Conservation (phyloP, 2,888 invertebrate species). For the Pachydiplax longipennis region DNA sequence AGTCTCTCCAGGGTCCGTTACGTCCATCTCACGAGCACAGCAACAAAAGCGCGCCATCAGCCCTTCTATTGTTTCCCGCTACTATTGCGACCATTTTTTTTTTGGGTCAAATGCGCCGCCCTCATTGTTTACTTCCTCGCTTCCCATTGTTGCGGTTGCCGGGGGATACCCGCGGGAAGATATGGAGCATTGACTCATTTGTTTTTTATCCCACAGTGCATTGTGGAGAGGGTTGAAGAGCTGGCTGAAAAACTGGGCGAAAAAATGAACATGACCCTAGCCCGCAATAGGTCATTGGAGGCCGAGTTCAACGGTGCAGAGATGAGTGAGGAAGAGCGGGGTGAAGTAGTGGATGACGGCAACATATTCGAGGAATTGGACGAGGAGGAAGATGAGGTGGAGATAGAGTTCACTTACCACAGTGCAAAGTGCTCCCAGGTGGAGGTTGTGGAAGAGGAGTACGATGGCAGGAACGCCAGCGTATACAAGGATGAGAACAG, state of each 20-base stretch:
- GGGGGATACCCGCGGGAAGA: too few relatives aligned
- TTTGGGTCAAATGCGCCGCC: too few relatives aligned
- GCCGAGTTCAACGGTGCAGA: background rate
- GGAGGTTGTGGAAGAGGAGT: slow-evolving; percentile 53
- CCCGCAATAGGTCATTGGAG: background rate
- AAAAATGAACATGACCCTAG: background rate
- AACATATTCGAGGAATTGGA: too few relatives aligned
- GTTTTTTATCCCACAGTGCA: slow-evolving; percentile 66
- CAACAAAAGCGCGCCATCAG: too few relatives aligned
- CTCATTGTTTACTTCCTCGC: too few relatives aligned
- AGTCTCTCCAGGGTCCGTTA: too few relatives aligned
- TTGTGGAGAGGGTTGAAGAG: slow-evolving; percentile 77
- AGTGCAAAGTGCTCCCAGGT: slow-evolving; percentile 81
- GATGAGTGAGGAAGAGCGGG: background rate
- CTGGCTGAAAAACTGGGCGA: background rate
- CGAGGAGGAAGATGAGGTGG: slow-evolving; percentile 54
- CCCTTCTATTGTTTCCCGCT: too few relatives aligned
- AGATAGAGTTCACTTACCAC: slow-evolving; percentile 65
- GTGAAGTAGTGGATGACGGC: slow-evolving; percentile 66
- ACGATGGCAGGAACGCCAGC: slow-evolving; percentile 51
- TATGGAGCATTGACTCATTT: slow-evolving; percentile 45
- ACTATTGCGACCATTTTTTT: too few relatives aligned
- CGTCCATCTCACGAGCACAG: too few relatives aligned
- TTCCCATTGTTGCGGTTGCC: too few relatives aligned
- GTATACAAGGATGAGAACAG: slow-evolving; percentile 48